A percentile compares a stretch with the other conserved stretches of the same genome.
Evolutionary conservation across 2,797 vertebrate species (phyloP).

Genomic region (Urophycis tenuis): DNA sequence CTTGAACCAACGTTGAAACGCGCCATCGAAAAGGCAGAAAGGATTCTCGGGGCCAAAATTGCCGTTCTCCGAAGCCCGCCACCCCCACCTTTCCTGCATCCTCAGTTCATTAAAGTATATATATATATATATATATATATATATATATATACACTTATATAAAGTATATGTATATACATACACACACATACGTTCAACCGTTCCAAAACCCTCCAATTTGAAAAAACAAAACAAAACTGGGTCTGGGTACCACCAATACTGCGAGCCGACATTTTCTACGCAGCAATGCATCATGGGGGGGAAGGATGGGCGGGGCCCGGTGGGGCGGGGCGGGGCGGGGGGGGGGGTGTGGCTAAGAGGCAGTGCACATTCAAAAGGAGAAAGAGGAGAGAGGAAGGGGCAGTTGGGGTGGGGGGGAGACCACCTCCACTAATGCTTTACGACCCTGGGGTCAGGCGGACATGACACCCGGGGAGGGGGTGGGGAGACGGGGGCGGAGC

Average conservation of each 20-base stretch:
- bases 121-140: not conserved
- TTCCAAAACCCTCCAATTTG: not conserved
- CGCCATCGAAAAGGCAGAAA: not conserved
- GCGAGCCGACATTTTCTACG: not conserved
- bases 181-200: not conserved
- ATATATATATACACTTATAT: not conserved
- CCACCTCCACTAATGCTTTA: constrained; percentile 3
- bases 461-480: too few relatives aligned
- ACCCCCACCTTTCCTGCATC: not conserved
- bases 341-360: constrained; percentile 8
- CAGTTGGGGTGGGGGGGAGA: constrained; percentile 25
- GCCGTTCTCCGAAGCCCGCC: constrained; percentile 5
- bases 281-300: not conserved
- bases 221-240: not conserved
- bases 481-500: not conserved
- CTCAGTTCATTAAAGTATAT: constrained; percentile 44
- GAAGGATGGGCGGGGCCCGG: too few relatives aligned
- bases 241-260: not conserved
- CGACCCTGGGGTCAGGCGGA: too few relatives aligned
- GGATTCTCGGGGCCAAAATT: too few relatives aligned
- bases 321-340: constrained; percentile 2
- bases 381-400: constrained; percentile 23
- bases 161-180: not conserved
- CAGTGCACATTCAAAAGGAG: constrained; percentile 56
- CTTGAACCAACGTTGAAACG: constrained; percentile 30